These are phyloP conservation scores for Sinodicranocentrus sp. DNA, from an alignment of 2,888 invertebrate genomes.

Conservation along the genomic window DNA sequence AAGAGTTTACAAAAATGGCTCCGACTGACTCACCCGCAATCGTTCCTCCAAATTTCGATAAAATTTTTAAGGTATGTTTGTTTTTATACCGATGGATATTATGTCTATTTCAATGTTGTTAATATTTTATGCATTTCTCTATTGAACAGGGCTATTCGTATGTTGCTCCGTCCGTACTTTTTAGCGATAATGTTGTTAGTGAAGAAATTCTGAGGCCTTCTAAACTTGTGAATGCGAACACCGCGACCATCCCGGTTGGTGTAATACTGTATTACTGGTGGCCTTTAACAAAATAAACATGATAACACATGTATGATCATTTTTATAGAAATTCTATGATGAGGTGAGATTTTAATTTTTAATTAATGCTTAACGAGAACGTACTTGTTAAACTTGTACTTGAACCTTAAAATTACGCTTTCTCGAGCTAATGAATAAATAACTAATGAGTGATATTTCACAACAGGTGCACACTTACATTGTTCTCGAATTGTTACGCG, in stretches of 20 bases:
- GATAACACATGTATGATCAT: no score
- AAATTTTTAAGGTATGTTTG: constrained; percentile 87
- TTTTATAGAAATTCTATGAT: no score
- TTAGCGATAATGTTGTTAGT: constrained; percentile 88
- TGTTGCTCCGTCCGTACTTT: constrained; percentile 94
- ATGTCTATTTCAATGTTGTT: no score
- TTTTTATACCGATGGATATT: background rate
- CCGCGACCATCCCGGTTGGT: constrained; percentile 48
- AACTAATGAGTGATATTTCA: no score
- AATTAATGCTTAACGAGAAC: no score
- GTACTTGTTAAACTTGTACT: no score
- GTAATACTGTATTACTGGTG: no score
- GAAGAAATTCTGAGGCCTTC: constrained; percentile 83
- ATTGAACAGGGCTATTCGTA: constrained; percentile 92
- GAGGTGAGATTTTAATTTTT: no score
- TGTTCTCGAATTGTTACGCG: constrained; percentile 90
- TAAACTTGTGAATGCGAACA: constrained; percentile 70
- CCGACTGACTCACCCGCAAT: constrained; percentile 95
- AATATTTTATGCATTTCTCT: constrained; percentile 29
- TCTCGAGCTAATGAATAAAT: no score
- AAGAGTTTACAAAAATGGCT: constrained; percentile 96
- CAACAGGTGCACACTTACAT: constrained; percentile 90
- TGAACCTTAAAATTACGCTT: no score
- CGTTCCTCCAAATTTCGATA: constrained; percentile 90
- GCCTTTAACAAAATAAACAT: no score